These are phyloP conservation scores for Ridgeia piscesae DNA, from an alignment of 1,140 invertebrate genomes.

Conservation along the genomic window DNA sequence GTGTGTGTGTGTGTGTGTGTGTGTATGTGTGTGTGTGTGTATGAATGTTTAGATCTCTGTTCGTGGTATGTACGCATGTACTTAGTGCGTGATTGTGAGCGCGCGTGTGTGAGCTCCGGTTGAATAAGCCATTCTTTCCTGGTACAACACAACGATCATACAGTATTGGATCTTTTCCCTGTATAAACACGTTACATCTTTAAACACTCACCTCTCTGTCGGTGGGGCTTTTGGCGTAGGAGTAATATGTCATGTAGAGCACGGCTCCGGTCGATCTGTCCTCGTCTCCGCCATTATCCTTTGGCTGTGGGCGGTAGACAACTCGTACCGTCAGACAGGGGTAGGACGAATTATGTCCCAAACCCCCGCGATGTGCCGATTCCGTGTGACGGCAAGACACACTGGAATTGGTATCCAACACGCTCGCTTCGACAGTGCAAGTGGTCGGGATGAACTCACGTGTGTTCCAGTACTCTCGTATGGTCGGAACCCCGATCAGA, in stretches of 20 bases:
- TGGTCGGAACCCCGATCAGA: neutral
- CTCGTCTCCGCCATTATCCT: neutral
- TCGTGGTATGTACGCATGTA: neutral
- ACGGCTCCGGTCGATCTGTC: neutral
- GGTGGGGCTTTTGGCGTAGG: neutral
- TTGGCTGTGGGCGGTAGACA: neutral
- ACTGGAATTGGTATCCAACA: neutral
- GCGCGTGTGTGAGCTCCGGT: neutral
- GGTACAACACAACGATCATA: neutral
- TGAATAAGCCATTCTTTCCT: too few relatives aligned
- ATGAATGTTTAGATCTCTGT: neutral
- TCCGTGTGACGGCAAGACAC: neutral
- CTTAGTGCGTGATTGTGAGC: too few relatives aligned
- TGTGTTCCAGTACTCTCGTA: neutral
- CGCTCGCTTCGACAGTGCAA: neutral
- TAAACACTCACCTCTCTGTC: neutral
- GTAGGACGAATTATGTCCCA: neutral
- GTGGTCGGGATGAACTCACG: neutral
- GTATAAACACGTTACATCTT: neutral
- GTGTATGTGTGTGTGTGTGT: neutral
- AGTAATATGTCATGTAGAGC: neutral
- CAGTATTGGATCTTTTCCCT: neutral
- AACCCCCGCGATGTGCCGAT: neutral
- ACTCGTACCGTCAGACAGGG: neutral
- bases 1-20: too few relatives aligned